A percentile compares a stretch with the other conserved stretches of the same genome.
These are phyloP conservation scores for Serinus canaria DNA, from an alignment of 2,113 vertebrate species.

Conservation along the genomic window DNA sequence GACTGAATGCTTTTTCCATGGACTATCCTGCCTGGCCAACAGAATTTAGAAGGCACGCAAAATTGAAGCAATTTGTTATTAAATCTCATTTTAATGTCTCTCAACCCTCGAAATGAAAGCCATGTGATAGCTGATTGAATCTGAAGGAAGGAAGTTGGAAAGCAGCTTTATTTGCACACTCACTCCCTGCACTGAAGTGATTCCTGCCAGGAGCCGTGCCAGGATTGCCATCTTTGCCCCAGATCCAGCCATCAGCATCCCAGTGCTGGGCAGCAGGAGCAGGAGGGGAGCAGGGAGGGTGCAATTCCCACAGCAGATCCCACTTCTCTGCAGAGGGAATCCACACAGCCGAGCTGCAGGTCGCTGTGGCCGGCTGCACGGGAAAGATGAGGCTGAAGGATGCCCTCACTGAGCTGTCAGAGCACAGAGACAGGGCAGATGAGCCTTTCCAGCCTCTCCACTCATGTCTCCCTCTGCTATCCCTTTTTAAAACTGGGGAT, in stretches of 20 bases:
- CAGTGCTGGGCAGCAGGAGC: not conserved
- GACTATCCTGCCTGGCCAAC: not conserved
- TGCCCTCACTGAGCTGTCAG: not conserved
- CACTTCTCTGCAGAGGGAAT: not conserved
- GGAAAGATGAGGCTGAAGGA: not conserved
- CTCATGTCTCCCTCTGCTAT: not conserved
- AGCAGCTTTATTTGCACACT: not conserved
- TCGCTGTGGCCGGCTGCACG: rapidly evolving
- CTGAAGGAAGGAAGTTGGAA: not conserved
- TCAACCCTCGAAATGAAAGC: conserved; percentile 1
- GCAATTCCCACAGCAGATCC: rapidly evolving
- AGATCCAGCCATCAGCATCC: not conserved
- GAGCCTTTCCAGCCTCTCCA: not conserved
- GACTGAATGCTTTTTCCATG: not conserved
- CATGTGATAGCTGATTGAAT: not conserved
- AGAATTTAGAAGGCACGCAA: not conserved
- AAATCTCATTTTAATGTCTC: conserved; percentile 33
- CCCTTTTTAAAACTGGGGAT: not conserved
- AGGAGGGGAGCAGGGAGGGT: not conserved
- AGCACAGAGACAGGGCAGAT: not conserved
- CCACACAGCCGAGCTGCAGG: not conserved
- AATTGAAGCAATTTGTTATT: conserved; percentile 48
- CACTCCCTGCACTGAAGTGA: rapidly evolving
- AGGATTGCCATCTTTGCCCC: not conserved
- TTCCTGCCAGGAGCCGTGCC: not conserved